Conservation (phyloP, 2,113 vertebrate species). For the Tetrao urogallus region DNA sequence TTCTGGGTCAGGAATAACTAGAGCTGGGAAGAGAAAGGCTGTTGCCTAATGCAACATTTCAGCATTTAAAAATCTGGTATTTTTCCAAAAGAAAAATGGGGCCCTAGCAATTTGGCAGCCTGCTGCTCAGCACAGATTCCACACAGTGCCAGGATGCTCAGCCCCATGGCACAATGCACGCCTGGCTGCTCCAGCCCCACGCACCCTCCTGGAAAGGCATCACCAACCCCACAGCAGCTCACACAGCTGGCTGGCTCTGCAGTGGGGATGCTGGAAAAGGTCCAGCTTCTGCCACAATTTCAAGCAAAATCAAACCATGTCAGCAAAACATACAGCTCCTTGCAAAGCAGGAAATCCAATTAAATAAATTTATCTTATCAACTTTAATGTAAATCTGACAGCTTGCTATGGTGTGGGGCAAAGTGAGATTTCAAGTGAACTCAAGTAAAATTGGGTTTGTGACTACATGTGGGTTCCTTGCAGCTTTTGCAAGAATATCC, state of each 20-base stretch:
- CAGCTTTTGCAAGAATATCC: neutral
- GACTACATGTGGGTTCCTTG: neutral
- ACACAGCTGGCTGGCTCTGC: neutral
- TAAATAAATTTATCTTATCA: neutral
- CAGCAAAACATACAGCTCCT: neutral
- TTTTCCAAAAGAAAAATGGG: slow-evolving; percentile 48
- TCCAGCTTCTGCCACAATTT: neutral
- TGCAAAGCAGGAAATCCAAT: slow-evolving; percentile 1
- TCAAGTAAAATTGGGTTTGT: neutral
- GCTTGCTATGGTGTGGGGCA: neutral
- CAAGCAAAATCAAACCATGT: neutral
- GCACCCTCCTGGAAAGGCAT: neutral
- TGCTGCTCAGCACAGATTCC: slow-evolving; percentile 32
- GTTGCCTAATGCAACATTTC: slow-evolving; percentile 22
- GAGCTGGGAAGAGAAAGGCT: neutral
- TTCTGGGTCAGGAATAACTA: neutral
- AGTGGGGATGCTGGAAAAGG: neutral
- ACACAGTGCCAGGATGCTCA: neutral
- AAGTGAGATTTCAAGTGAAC: neutral
- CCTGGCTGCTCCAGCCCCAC: neutral
- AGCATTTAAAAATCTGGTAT: slow-evolving; percentile 33
- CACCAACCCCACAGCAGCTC: neutral
- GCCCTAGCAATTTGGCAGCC: slow-evolving; percentile 45
- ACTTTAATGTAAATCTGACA: neutral
- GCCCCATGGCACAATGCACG: neutral